Percentiles rank a stretch among this genome's conserved stretches.
phyloP scores from a whole-genome alignment of 2,797 vertebrate genomes.

The Pseudochirops corinnae region DNA sequence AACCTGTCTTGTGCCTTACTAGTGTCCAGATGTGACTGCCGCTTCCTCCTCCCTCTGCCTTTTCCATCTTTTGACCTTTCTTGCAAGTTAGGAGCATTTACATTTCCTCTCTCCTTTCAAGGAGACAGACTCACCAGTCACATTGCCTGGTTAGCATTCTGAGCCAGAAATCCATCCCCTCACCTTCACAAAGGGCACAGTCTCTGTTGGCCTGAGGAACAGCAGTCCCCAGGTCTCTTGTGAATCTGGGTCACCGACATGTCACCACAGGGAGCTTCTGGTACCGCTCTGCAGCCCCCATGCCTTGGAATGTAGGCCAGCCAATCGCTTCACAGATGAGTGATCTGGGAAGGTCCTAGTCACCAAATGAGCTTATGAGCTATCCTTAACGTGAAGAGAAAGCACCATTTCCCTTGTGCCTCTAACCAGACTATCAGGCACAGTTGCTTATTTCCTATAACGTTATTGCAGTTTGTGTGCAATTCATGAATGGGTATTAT shows the following conservation, averaged over 20 bases:
- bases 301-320: not conserved
- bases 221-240: not conserved
- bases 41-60: not conserved
- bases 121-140: conserved; percentile 26
- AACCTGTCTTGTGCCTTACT: not conserved
- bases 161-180: not conserved
- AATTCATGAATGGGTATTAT: not conserved
- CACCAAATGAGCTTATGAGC: conserved; percentile 61
- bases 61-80: not conserved
- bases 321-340: conserved; percentile 33
- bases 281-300: not conserved
- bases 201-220: not conserved
- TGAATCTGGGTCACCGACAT: not conserved
- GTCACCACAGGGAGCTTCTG: not conserved
- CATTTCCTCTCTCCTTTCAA: not conserved
- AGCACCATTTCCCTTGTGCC: conserved; percentile 70
- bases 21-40: not conserved
- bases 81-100: conserved; percentile 7
- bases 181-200: not conserved
- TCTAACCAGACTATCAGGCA: not conserved
- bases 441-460: conserved; percentile 56
- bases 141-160: accelerated
- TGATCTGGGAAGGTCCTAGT: conserved; percentile 44
- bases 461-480: conserved; percentile 18
- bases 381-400: conserved; percentile 58